Evolutionary conservation across 2,113 vertebrate genomes (phyloP).

Genomic region (Apistogramma diplotaenia): DNA sequence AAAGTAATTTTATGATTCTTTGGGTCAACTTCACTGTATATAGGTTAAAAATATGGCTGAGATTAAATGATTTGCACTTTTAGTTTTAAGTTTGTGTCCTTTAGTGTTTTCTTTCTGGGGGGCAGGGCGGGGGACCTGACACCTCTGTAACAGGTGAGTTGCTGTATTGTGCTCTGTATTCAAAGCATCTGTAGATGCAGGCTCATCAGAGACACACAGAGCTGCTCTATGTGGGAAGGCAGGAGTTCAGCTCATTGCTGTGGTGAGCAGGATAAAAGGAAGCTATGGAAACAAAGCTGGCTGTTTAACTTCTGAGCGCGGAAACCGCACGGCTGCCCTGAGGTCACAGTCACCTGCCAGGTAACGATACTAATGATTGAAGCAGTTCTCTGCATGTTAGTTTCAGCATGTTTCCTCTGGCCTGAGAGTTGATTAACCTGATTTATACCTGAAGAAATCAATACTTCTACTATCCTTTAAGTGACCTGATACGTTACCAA

Average conservation of each 20-base stretch:
- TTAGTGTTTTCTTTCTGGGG: slow-evolving; percentile 5
- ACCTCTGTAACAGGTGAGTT: neutral
- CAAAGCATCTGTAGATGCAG: neutral
- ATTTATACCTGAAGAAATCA: neutral
- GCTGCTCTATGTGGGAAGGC: neutral
- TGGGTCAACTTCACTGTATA: slow-evolving; percentile 78
- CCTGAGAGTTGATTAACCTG: neutral
- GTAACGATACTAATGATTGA: slow-evolving; percentile 1
- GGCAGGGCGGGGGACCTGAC: neutral
- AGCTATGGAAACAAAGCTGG: neutral
- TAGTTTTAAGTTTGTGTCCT: slow-evolving; percentile 24
- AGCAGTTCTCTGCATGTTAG: neutral
- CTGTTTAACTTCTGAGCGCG: neutral
- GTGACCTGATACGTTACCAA: neutral
- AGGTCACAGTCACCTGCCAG: neutral
- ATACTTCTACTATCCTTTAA: neutral
- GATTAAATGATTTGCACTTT: slow-evolving; percentile 84
- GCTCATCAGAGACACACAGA: neutral
- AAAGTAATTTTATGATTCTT: slow-evolving; percentile 62
- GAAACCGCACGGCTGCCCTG: neutral
- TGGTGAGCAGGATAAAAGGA: neutral
- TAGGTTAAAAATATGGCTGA: slow-evolving; percentile 75
- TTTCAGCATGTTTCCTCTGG: fast-evolving
- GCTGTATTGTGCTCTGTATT: slow-evolving; percentile 63
- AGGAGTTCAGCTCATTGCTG: neutral